Conservation (phyloP, 2,797 vertebrate species). For the Melanotaenia maccullochi region DNA sequence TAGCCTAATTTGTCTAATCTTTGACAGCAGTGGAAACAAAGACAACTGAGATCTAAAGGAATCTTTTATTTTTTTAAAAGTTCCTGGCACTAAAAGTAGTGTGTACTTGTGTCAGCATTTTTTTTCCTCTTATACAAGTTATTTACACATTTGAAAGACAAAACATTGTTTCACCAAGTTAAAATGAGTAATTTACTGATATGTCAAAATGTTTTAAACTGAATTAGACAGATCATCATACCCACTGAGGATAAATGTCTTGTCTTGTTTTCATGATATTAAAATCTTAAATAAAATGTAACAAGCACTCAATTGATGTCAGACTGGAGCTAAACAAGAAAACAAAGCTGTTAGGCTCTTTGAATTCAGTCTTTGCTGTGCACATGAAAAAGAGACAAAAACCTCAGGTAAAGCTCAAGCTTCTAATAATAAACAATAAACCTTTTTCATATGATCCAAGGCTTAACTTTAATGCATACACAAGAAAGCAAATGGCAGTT, state of each 20-base stretch:
- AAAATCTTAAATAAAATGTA: conserved; percentile 10
- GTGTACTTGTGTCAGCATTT: not conserved
- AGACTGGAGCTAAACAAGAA: not conserved
- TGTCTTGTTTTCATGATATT: not conserved
- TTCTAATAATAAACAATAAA: conserved; percentile 23
- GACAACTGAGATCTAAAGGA: not conserved
- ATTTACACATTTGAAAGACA: not conserved
- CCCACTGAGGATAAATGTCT: not conserved
- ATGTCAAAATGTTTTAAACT: not conserved
- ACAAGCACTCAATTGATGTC: not conserved
- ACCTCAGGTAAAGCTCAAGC: conserved; percentile 8
- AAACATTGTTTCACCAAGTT: not conserved
- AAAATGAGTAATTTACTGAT: conserved; percentile 11
- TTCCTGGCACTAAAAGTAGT: not conserved
- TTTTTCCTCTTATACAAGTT: not conserved
- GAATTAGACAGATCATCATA: not conserved
- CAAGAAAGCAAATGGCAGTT: not conserved
- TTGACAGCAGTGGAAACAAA: not conserved
- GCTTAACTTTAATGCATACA: not conserved
- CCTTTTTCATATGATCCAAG: conserved; percentile 3
- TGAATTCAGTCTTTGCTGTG: conserved; percentile 10
- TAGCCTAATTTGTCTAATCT: not conserved
- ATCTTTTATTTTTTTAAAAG: not conserved
- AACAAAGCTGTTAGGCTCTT: conserved; percentile 9
- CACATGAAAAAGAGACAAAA: conserved; percentile 1